These are phyloP conservation scores for Eidolon dupreanum DNA, from an alignment of 2,797 vertebrate species.

Conservation along the genomic window DNA sequence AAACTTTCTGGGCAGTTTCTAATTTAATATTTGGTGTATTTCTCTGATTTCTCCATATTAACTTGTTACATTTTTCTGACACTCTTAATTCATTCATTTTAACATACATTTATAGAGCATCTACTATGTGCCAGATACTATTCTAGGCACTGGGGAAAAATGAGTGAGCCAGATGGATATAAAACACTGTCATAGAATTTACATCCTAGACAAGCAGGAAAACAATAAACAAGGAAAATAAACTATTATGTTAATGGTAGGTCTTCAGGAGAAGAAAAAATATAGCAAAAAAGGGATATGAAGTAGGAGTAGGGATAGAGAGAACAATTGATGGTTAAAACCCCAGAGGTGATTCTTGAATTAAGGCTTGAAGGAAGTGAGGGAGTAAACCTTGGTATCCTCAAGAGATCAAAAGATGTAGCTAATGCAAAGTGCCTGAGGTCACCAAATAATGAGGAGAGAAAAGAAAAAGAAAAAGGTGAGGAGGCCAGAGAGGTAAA, in stretches of 20 bases:
- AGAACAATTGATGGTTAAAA: not conserved
- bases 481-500: not conserved
- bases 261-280: not conserved
- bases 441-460: not conserved
- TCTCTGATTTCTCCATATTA: not conserved
- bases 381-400: not conserved
- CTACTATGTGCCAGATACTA: not conserved
- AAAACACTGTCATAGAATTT: not conserved
- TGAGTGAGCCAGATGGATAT: not conserved
- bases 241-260: not conserved
- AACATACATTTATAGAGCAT: not conserved
- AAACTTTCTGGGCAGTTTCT: not conserved
- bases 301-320: not conserved
- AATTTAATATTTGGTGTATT: slow-evolving; percentile 10
- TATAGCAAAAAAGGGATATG: not conserved
- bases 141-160: not conserved
- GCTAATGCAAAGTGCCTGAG: not conserved
- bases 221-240: not conserved
- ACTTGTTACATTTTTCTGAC: not conserved
- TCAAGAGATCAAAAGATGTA: not conserved
- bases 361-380: not conserved
- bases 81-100: not conserved
- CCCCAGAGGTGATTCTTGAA: not conserved
- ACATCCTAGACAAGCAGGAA: not conserved
- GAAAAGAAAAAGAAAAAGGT: not conserved